Evolutionary conservation across 2,797 vertebrate genomes (phyloP), one percentile per base, ranked within the genome.

Genomic region (Pipistrellus kuhlii): DNA sequence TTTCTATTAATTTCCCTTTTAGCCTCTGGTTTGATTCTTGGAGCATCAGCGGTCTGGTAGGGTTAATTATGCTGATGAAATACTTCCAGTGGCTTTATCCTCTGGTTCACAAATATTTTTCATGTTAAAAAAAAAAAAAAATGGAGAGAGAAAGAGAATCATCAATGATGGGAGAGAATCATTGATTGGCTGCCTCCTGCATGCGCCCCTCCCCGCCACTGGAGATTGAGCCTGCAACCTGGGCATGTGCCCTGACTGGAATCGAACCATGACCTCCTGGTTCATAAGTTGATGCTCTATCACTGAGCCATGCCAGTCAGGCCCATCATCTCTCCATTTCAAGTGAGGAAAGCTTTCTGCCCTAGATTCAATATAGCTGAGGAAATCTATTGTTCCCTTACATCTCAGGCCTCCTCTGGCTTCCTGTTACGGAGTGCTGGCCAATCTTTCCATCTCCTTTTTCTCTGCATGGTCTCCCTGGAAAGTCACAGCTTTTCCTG

Each of bases 1-100:
- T 93, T 91, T 90, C 94, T 81, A 30, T 64, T 53, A 32, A 71
- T 59, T 75, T 78, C 66, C 41, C 51, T 90, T 85, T 62, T 80
- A 41, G 53, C 12, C 68, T 81, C 80, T 88, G 85, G 73, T 88
- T 93, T 88, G 30, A 82, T 75, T 69, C 55, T 44, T 44, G 44
- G 44, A 44, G 44, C 44, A 44, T 44, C 44, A 44, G 44, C 9
- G 44, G 44, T 44, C 44, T 44, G 44, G 10, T 44, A 11, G 44
- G 44, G 44, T 44, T 75, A 86, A 72, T 32, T 64, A 93, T 62
- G 41, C 9, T 73, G 68, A 68, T 35, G 27, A 53, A 93, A 90
- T 4, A 72, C 46, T 35, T 90, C 15, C 30, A 73, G 35, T 6
- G 25, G 25, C 25, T 77, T 18, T 53, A 18, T 6, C 14, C 7